Evolutionary conservation across 2,797 vertebrate species (phyloP), one percentile per base, ranked within the genome.

Genomic region (Hypotaenidia okinawae): DNA sequence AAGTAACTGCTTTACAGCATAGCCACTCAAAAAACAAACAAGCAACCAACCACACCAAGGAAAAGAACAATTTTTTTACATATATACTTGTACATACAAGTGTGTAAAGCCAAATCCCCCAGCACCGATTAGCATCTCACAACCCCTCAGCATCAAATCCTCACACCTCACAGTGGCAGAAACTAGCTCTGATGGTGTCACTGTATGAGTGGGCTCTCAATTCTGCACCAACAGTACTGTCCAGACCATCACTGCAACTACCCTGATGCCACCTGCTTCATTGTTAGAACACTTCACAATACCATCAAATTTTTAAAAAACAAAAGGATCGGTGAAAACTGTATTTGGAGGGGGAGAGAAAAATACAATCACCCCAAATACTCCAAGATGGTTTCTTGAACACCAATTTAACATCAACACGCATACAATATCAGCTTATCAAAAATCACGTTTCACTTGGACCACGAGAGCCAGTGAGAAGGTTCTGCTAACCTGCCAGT

Each of bases 401-500:
- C 37, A 94, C 33, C 58, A 66, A 96, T 79, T 86, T 45, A 81
- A 78, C 30, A 82, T 59, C 49, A 63, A 67, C 78, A 55, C 15
- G 24, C 68, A 59, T 41, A 90, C 89, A 91, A 91, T 54, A 90
- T 32, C 89, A 96, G 55, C 84, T 97, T 80, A 94, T 90, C 80
- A 94, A 95, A 96, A 94, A 89, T 91, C 78, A 67, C 72, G 74
- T 93, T 93, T 91, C 72, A 83, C 45, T 66, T 67, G 67, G 75
- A 92, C 85, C 61, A 95, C 57, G 87, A 78, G 72, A 87, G 70
- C 68, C 55, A 51, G 4, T 16, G 33, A 85, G 72, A 23, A 62
- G 72, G 75, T 52, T 81, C 76, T 87, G 87, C 63, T 89, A 86
- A 79, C 22, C 64, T 28, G 51, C 81, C 63, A 83, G 59, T 19